These are phyloP conservation scores for Patella depressa DNA, from an alignment of 2,888 invertebrate species.

Conservation along the genomic window DNA sequence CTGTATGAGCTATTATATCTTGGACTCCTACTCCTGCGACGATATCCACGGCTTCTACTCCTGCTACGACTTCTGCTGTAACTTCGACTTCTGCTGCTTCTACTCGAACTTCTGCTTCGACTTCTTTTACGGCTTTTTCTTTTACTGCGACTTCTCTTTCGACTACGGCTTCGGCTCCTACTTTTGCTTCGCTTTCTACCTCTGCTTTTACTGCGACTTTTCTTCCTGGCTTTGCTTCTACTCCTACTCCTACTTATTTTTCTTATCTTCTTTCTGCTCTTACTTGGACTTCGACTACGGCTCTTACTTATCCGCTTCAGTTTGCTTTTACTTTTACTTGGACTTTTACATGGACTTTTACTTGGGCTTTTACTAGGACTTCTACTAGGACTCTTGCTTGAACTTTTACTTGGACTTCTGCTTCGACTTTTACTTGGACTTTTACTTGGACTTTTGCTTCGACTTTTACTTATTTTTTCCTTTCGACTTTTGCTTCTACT, in stretches of 20 bases:
- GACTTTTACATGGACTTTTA: neutral
- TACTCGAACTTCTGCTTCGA: neutral
- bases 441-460: neutral
- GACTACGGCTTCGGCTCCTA: neutral
- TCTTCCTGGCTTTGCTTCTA: neutral
- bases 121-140: neutral
- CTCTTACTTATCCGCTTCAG: neutral
- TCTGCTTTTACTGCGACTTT: neutral
- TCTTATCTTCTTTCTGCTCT: neutral
- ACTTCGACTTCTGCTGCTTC: neutral
- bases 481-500: neutral
- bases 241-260: neutral
- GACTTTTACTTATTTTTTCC: neutral
- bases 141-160: neutral
- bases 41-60: neutral
- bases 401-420: neutral
- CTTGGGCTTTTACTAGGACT: neutral
- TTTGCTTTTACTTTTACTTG: neutral
- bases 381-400: neutral
- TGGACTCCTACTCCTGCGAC: neutral
- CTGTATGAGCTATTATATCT: constrained; percentile 4
- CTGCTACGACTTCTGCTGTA: constrained; percentile 4
- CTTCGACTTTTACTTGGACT: neutral
- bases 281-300: neutral
- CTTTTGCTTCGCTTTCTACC: neutral